A percentile compares a stretch with the other conserved stretches of the same genome.
Conservation (phyloP, 2,797 vertebrate genomes). For the Cynopterus sphinx region DNA sequence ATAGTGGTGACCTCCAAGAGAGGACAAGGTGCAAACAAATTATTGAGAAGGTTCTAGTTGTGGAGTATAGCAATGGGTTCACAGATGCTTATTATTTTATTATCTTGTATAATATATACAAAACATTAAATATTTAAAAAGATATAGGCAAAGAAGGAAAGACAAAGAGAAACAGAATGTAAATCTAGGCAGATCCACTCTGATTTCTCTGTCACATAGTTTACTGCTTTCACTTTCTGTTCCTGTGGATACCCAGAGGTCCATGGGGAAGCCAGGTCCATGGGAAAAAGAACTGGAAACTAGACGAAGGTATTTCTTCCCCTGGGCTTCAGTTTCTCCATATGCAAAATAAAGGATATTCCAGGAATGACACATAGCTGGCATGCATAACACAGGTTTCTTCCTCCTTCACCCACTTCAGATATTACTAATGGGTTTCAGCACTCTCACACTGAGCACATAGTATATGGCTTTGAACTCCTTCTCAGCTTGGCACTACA, state of each 20-base stretch:
- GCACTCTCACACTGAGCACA: background rate
- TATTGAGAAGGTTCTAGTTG: no score
- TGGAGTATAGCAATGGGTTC: background rate
- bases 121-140: background rate
- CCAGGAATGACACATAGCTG: background rate
- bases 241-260: background rate
- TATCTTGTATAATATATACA: background rate
- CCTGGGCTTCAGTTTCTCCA: background rate
- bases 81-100: background rate
- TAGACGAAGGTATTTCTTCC: background rate
- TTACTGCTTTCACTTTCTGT: background rate
- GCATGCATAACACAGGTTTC: no score
- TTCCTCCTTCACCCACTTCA: background rate
- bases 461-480: background rate
- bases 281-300: background rate
- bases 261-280: background rate
- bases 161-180: accelerated
- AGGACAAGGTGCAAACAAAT: background rate
- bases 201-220: background rate
- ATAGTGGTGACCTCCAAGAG: background rate
- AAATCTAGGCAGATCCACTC: no score
- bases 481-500: background rate
- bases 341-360: background rate
- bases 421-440: background rate
- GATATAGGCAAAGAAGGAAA: background rate